Percentiles rank a stretch among this genome's conserved stretches.
phyloP scores from a whole-genome alignment of 37 sponge, comb jelly and placozoan genomes.

The Lycopodina hypogea region DNA sequence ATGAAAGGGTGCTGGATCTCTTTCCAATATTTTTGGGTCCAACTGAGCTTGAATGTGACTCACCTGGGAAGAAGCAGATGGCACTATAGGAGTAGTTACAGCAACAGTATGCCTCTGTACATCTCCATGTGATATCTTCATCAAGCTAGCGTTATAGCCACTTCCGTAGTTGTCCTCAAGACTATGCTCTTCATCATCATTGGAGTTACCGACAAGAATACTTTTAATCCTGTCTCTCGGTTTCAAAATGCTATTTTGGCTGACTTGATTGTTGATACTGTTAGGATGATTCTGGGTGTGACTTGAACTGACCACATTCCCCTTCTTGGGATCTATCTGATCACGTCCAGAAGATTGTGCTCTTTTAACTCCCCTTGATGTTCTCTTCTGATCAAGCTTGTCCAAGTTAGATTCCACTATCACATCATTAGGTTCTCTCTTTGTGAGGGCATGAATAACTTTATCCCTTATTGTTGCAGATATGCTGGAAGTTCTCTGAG shows the following conservation, averaged over 20 bases:
- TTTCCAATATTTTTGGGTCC: background rate
- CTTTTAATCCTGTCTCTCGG: slow-evolving; percentile 1
- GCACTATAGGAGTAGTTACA: slow-evolving; percentile 1
- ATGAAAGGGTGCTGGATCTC: background rate
- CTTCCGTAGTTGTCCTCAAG: slow-evolving; percentile 1
- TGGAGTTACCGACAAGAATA: background rate
- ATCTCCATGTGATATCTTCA: slow-evolving; percentile 2
- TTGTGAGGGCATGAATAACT: too few species aligned
- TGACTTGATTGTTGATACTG: too few species aligned
- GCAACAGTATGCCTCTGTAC: slow-evolving; percentile 4
- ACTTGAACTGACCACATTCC: too few species aligned
- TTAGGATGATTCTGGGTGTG: too few species aligned
- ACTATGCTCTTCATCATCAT: background rate
- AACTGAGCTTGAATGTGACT: background rate
- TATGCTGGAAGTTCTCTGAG: too few species aligned
- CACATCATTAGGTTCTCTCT: too few species aligned
- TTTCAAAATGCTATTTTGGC: background rate
- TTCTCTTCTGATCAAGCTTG: too few species aligned
- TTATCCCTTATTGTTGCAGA: too few species aligned
- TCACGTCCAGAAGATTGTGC: too few species aligned
- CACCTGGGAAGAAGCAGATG: background rate
- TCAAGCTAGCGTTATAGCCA: background rate
- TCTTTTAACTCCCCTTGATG: too few species aligned
- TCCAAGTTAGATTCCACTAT: too few species aligned
- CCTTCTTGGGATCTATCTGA: too few species aligned